A percentile compares a stretch with the other conserved stretches of the same genome.
Evolutionary conservation across 2,797 vertebrate genomes (phyloP).

Genomic region (Pseudopleuronectes americanus): DNA sequence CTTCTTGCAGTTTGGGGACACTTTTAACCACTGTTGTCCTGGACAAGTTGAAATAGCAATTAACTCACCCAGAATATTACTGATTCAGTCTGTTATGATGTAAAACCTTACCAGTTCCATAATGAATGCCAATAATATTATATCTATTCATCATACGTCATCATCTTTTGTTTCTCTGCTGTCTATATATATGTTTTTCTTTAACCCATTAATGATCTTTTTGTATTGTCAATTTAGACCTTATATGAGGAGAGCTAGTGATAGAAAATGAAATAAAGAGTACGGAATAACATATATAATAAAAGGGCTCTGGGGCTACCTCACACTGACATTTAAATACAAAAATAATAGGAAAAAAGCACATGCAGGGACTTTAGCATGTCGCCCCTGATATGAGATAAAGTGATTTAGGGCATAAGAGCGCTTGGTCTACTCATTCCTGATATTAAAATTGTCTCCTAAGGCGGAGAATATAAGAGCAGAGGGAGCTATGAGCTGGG

Average conservation of each 20-base stretch:
- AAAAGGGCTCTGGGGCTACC: background rate
- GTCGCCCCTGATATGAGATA: constrained; percentile 35
- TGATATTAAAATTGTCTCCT: constrained; percentile 48
- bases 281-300: background rate
- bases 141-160: background rate
- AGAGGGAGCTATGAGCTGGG: constrained; percentile 17
- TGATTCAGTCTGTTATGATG: no score
- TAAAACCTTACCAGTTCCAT: no score
- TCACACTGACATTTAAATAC: constrained; percentile 29
- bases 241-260: background rate
- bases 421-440: constrained; percentile 31
- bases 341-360: constrained; percentile 34
- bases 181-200: background rate
- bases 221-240: constrained; percentile 7
- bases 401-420: constrained; percentile 28
- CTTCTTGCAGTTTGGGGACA: no score
- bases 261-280: background rate
- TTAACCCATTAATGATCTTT: background rate
- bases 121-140: no score
- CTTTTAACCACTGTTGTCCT: background rate
- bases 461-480: constrained; percentile 30
- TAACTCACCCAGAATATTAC: background rate
- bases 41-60: background rate
- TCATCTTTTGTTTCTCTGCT: background rate
- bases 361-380: constrained; percentile 17